A percentile compares a stretch with the other conserved stretches of the same genome.
Conservation (phyloP, 2,797 vertebrate species). For the Nannoperca australis region DNA sequence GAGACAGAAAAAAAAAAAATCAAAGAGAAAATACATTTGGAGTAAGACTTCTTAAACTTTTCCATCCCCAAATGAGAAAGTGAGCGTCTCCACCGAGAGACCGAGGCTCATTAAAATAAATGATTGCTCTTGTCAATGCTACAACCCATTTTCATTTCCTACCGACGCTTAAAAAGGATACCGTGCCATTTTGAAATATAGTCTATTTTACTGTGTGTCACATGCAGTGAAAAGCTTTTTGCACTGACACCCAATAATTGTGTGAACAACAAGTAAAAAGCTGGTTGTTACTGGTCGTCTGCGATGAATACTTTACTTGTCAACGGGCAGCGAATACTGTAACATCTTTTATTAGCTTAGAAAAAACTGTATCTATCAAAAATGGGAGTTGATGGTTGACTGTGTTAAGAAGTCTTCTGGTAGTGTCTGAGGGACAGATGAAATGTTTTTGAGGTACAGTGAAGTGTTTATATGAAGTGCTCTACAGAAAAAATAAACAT, state of each 20-base stretch:
- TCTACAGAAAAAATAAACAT: slow-evolving; percentile 45
- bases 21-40: slow-evolving; percentile 39
- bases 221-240: slow-evolving; percentile 32
- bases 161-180: slow-evolving; percentile 36
- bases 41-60: slow-evolving; percentile 46
- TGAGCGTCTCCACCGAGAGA: slow-evolving; percentile 28
- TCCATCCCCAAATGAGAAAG: slow-evolving; percentile 37
- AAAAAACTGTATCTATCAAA: slow-evolving; percentile 14
- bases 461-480: slow-evolving; percentile 31
- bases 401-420: slow-evolving; percentile 8
- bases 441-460: slow-evolving; percentile 10
- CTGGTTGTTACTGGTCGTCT: neutral
- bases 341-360: slow-evolving; percentile 4
- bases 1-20: slow-evolving; percentile 23
- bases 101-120: slow-evolving; percentile 68
- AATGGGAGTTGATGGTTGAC: neutral
- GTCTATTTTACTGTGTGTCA: slow-evolving; percentile 44
- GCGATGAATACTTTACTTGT: slow-evolving; percentile 17
- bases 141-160: slow-evolving; percentile 42
- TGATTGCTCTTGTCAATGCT: slow-evolving; percentile 61
- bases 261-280: slow-evolving; percentile 19
- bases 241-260: slow-evolving; percentile 1
- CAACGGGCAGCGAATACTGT: neutral
- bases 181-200: slow-evolving; percentile 52
- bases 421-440: slow-evolving; percentile 14